A percentile compares a stretch with the other conserved stretches of the same genome.
Evolutionary conservation across 2,113 vertebrate species (phyloP).

Genomic region (Solea solea): DNA sequence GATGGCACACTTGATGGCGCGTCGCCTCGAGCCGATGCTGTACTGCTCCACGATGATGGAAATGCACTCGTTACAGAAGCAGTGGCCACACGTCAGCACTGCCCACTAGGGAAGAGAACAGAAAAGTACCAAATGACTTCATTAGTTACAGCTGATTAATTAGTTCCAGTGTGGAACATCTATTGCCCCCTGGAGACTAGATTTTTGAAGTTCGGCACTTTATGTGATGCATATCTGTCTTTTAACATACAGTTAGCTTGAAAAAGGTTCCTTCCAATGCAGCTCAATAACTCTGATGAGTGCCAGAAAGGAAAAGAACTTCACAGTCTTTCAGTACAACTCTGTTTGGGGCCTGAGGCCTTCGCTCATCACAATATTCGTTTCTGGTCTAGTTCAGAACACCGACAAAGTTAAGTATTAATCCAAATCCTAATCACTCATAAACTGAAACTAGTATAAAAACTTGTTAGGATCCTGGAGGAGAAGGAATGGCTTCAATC

Average conservation of each 20-base stretch:
- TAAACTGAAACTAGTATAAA: not conserved
- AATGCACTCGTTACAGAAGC: constrained; percentile 96
- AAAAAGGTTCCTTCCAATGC: constrained; percentile 96
- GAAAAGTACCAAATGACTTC: not conserved
- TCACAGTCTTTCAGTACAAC: constrained; percentile 68
- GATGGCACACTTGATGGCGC: constrained; percentile 96
- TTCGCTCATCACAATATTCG: constrained; percentile 47
- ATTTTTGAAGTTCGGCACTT: no score
- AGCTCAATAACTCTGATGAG: constrained; percentile 88
- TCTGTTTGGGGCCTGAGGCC: constrained; percentile 68
- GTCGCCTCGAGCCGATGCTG: constrained; percentile 89
- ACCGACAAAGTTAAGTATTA: no score
- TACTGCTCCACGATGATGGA: constrained; percentile 97
- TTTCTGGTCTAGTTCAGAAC: no score
- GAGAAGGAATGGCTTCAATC: not conserved
- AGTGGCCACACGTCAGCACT: constrained; percentile 96
- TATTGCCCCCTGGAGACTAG: no score
- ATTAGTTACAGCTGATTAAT: not conserved
- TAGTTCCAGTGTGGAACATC: no score
- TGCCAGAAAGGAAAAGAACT: constrained; percentile 48
- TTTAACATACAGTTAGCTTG: constrained; percentile 77
- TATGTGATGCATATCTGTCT: no score
- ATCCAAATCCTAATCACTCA: no score
- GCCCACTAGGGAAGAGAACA: constrained; percentile 87
- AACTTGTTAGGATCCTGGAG: not conserved